Evolutionary conservation across 2,888 invertebrate genomes (phyloP), one percentile per base, ranked within the genome.

Genomic region (Ormyrus nitidulus): DNA sequence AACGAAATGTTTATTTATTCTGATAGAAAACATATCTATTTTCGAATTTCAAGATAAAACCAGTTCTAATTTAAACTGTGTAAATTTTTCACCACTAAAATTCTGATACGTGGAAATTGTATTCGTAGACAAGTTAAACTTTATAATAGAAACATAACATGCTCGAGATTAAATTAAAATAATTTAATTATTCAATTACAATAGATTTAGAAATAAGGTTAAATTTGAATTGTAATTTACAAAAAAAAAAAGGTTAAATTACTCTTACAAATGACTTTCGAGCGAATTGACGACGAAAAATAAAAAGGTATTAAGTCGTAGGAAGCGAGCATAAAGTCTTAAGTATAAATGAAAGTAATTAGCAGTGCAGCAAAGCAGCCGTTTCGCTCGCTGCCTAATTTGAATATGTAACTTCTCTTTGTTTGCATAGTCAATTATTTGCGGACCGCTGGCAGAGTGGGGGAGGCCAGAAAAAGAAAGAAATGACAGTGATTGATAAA

Each of bases 401-500:
- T 76, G 58, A 80, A 80, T 75, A 59, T 72, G n/a, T 68, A 73
- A 77, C 72, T 56, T 66, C 34, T 61, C 71, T 71, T 66, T 80
- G 75, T 75, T 79, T 70, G 65, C 61, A 62, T 62, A 76, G 66
- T 61, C 68, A 53, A 73, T 69, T 80, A 72, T 71, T 66, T 49
- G 13, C 9, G 6, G 53, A 6, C 46, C 8, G 44, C 34, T 48
- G 10, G 7, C 8, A 54, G 54, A 34, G 34, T 53, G 34, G 73
- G 56, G 11, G 48, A n/a, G 10, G 48, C 9, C 9, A 58, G 49
- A 46, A n/a, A 46, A 71, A 65, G 13, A 51, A 13, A 53, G 49
- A 73, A 80, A 80, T 69, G 77, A 77, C 69, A 80, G 68, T 77
- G 64, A 73, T 77, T 77, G 77, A 77, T 80, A 80, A 80, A 80